A percentile compares a stretch with the other conserved stretches of the same genome.
Evolutionary conservation across 2,797 vertebrate genomes (phyloP).

Genomic region (Nasua narica): DNA sequence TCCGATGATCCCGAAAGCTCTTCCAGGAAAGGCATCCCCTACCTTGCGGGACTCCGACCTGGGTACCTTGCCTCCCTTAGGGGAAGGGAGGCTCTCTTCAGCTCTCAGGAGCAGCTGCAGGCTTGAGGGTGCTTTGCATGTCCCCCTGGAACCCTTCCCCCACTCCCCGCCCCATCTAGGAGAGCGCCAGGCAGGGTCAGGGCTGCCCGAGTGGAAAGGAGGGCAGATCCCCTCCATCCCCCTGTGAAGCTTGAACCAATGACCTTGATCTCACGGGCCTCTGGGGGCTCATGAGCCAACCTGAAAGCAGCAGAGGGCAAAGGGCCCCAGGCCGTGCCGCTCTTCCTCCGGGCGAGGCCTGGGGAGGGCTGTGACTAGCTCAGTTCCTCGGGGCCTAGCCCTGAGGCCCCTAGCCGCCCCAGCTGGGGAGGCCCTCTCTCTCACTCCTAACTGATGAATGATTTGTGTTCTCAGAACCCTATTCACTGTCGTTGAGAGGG

Average conservation of each 20-base stretch:
- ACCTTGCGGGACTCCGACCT: neutral
- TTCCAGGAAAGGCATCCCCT: neutral
- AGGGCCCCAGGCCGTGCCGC: neutral
- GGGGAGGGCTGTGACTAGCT: neutral
- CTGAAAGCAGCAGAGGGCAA: neutral
- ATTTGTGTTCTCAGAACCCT: neutral
- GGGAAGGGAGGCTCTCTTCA: neutral
- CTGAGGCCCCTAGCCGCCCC: neutral
- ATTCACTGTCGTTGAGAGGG: accelerated
- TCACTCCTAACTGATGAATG: accelerated
- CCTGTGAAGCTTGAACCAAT: neutral
- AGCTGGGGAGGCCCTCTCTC: accelerated
- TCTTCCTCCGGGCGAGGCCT: neutral
- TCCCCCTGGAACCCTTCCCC: neutral
- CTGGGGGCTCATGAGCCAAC: neutral
- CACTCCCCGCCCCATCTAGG: neutral
- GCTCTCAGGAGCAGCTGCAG: neutral
- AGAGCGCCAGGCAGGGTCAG: neutral
- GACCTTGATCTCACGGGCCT: neutral
- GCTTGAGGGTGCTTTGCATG: neutral
- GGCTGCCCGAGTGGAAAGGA: neutral
- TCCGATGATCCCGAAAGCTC: neutral
- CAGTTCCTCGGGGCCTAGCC: neutral
- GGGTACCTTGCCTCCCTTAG: neutral
- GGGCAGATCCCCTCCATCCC: neutral